Conservation (phyloP, 1,140 invertebrate species). For the Sarcophaga peregrina region DNA sequence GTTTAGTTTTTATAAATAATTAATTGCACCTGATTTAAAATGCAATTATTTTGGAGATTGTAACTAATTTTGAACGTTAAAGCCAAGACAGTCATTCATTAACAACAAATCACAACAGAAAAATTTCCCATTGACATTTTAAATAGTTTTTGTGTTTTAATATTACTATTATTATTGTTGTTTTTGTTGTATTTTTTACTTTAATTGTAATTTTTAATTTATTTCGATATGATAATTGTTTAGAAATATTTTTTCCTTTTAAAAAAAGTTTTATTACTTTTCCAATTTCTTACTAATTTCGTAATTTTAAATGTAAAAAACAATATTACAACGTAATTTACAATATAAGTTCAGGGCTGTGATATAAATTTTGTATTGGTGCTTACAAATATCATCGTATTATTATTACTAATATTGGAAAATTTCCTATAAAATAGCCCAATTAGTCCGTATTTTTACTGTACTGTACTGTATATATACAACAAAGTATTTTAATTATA, state of each 20-base stretch:
- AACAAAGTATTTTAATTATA: too few species aligned
- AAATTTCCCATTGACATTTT: slow-evolving; percentile 31
- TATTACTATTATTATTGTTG: neutral
- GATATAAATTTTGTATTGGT: slow-evolving; percentile 19
- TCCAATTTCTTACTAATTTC: too few species aligned
- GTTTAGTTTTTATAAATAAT: neutral
- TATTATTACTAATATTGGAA: neutral
- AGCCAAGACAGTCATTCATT: too few species aligned
- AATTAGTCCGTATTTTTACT: neutral
- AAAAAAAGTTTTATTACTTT: too few species aligned
- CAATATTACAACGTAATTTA: too few species aligned
- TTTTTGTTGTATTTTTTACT: too few species aligned
- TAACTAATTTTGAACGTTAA: neutral
- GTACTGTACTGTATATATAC: neutral
- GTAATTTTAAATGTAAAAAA: too few species aligned
- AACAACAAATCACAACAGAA: neutral
- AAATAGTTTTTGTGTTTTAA: slow-evolving; percentile 33
- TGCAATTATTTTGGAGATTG: slow-evolving; percentile 30
- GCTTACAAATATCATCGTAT: neutral
- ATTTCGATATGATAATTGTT: too few species aligned
- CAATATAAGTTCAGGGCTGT: neutral
- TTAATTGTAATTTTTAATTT: too few species aligned
- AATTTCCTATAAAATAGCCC: neutral
- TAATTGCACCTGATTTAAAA: slow-evolving; percentile 25
- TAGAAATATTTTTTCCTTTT: too few species aligned